Conservation (phyloP, 2,888 invertebrate genomes). For the Melikaiella ostensackeni region DNA sequence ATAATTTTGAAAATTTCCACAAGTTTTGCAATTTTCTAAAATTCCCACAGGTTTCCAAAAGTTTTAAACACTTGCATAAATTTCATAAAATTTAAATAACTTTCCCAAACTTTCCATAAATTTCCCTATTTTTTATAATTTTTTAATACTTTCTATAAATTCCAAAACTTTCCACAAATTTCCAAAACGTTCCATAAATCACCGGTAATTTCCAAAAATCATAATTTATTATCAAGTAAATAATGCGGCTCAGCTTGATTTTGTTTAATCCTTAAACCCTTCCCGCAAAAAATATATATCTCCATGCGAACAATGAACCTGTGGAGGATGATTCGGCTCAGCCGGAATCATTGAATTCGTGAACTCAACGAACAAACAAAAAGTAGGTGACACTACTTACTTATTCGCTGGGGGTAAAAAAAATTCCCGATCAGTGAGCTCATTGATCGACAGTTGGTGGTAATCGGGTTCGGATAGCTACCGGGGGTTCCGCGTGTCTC, state of each 20-base stretch:
- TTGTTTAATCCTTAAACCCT: neutral
- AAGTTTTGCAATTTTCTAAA: no score
- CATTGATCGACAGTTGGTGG: constrained; percentile 71
- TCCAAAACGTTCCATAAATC: no score
- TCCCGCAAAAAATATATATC: neutral
- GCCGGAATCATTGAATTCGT: constrained; percentile 12
- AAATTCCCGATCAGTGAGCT: constrained; percentile 61
- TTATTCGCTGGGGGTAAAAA: constrained; percentile 51
- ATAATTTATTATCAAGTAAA: no score
- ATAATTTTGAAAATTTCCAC: no score
- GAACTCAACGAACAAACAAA: constrained; percentile 46
- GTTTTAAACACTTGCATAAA: no score
- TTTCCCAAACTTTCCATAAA: no score
- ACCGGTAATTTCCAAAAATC: no score
- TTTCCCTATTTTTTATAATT: no score
- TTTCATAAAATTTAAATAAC: no score
- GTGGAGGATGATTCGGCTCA: constrained; percentile 17
- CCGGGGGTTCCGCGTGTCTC: constrained; percentile 49
- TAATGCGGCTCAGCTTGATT: neutral
- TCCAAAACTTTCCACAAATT: no score
- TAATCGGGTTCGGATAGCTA: constrained; percentile 61
- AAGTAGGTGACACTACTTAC: constrained; percentile 52
- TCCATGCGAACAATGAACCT: constrained; percentile 18
- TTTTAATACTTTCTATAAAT: no score
- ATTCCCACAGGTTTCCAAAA: no score